Evolutionary conservation across 2,888 invertebrate species (phyloP).

Genomic region (Sthenelais limicola): DNA sequence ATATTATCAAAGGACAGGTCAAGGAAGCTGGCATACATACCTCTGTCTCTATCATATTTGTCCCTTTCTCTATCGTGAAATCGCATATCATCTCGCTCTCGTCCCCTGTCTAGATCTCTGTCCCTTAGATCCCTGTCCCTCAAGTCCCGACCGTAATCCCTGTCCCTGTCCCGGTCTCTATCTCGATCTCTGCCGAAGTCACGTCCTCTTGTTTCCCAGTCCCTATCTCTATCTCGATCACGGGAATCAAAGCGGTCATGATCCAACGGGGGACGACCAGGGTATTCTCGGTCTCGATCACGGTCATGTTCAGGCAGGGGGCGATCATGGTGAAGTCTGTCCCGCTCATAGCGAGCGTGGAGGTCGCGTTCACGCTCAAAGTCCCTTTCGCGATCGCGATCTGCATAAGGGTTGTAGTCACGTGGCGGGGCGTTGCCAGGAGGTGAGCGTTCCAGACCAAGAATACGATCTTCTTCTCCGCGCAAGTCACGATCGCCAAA

Average conservation of each 20-base stretch:
- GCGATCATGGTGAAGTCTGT: constrained; percentile 15
- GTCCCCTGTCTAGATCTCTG: background rate
- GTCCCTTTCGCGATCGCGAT: too few species aligned
- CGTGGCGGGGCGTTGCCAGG: background rate
- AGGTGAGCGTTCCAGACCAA: background rate
- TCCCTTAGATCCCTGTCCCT: constrained; percentile 11
- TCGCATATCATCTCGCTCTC: constrained; percentile 12
- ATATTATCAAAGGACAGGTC: too few species aligned
- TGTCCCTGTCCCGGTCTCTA: constrained; percentile 12
- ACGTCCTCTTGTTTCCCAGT: constrained; percentile 21
- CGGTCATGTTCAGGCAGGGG: too few species aligned
- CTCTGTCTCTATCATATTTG: too few species aligned
- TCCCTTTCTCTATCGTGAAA: constrained; percentile 5
- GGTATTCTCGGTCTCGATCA: background rate
- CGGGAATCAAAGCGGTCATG: too few species aligned
- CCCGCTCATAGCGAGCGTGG: background rate
- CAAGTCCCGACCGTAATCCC: background rate
- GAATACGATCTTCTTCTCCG: constrained; percentile 22
- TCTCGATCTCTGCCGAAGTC: constrained; percentile 12
- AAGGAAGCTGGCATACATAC: too few species aligned
- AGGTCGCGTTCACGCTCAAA: too few species aligned
- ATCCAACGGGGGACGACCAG: background rate
- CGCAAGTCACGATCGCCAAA: constrained; percentile 34
- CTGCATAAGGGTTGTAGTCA: too few species aligned
- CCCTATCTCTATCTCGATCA: constrained; percentile 44